Conservation (phyloP, 2,888 invertebrate species). For the Laspeyria flexula region DNA sequence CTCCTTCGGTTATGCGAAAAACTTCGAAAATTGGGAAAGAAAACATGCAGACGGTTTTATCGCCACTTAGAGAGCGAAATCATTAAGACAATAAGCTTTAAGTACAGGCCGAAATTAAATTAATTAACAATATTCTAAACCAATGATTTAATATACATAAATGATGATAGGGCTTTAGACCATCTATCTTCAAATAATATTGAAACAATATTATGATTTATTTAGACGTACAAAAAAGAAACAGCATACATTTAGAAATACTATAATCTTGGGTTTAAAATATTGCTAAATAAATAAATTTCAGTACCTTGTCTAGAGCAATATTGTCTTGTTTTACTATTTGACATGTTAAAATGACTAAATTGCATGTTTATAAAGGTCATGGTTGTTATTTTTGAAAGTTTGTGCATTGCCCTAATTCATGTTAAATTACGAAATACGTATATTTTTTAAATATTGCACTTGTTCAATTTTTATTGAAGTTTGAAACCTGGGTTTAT, state of each 20-base stretch:
- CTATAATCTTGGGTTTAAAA: no score
- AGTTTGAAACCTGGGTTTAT: slow-evolving; percentile 25
- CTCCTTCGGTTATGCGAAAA: slow-evolving; percentile 73
- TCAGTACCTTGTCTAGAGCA: background rate
- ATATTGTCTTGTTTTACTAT: background rate
- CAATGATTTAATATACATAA: no score
- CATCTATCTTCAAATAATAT: no score
- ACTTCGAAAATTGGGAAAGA: slow-evolving; percentile 77
- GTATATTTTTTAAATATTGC: slow-evolving; percentile 18
- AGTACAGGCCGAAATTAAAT: no score
- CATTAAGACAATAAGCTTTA: slow-evolving; percentile 47
- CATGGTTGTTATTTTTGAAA: slow-evolving; percentile 34
- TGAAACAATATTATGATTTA: no score
- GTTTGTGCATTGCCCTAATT: slow-evolving; percentile 23
- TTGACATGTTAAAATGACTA: slow-evolving; percentile 5
- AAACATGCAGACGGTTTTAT: slow-evolving; percentile 70
- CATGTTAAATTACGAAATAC: slow-evolving; percentile 32
- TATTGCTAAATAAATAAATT: no score
- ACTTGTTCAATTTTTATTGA: slow-evolving; percentile 31
- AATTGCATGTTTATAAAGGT: slow-evolving; percentile 11
- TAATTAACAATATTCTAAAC: no score
- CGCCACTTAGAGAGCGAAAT: slow-evolving; percentile 79
- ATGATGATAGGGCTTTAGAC: no score
- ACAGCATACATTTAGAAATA: no score
- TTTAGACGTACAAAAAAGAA: no score